Conservation (phyloP, 2,113 vertebrate species). For the Microcebus griseorufus region DNA sequence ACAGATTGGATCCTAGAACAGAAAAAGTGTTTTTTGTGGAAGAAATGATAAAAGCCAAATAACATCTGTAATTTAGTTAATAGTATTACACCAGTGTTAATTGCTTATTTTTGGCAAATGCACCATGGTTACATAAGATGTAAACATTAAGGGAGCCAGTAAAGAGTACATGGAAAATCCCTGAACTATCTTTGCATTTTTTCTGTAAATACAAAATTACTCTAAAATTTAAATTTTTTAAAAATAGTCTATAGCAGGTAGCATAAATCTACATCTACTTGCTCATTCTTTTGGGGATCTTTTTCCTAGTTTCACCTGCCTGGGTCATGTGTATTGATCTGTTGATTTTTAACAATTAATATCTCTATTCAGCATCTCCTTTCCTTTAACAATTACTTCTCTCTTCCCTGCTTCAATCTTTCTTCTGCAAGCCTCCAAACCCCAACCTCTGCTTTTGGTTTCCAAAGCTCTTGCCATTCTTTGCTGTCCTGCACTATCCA, state of each 20-base stretch:
- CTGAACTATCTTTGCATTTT: background rate
- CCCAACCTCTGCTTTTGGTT: background rate
- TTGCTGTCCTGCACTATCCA: background rate
- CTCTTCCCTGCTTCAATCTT: background rate
- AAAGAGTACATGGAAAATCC: background rate
- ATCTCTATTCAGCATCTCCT: background rate
- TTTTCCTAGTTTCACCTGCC: background rate
- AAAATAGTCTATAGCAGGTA: background rate
- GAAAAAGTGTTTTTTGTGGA: background rate
- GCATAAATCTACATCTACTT: background rate
- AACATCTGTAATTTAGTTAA: background rate
- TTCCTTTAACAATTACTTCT: conserved; percentile 11
- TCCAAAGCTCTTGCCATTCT: background rate
- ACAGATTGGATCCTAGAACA: background rate
- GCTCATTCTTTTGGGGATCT: background rate
- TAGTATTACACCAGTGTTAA: background rate
- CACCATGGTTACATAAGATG: background rate
- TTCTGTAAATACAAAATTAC: background rate
- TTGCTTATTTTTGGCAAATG: background rate
- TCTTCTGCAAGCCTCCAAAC: background rate
- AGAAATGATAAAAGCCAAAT: background rate
- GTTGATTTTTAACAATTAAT: background rate
- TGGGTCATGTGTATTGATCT: background rate
- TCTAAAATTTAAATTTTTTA: background rate
- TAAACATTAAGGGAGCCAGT: background rate